Percentiles rank a stretch among this genome's conserved stretches.
phyloP scores from a whole-genome alignment of 2,888 invertebrate species.

The Lacanobia oleracea region DNA sequence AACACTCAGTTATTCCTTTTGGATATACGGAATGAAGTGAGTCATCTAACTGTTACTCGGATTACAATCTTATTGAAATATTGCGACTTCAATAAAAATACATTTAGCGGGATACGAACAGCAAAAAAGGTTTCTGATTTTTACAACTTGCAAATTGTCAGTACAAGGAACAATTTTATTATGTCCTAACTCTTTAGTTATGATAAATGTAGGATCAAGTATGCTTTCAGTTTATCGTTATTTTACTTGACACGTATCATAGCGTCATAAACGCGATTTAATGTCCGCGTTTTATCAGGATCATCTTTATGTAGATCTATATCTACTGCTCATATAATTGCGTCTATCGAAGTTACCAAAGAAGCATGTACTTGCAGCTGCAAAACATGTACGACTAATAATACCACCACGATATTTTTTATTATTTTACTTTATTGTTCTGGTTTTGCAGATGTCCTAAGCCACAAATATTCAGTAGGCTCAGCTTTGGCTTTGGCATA shows the following conservation, averaged over 20 bases:
- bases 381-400: conserved; percentile 28
- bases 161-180: conserved; percentile 16
- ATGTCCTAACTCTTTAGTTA: background rate
- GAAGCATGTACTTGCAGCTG: conserved; percentile 31
- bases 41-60: conserved; percentile 39
- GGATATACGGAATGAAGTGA: conserved; percentile 39
- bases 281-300: conserved; percentile 26
- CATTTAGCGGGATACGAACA: conserved; percentile 2
- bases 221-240: conserved; percentile 25
- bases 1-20: conserved; percentile 36
- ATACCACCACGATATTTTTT: conserved; percentile 13
- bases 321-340: conserved; percentile 18
- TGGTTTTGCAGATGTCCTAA: conserved; percentile 41
- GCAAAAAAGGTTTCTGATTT: conserved; percentile 18
- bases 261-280: conserved; percentile 26
- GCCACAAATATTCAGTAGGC: conserved; percentile 33
- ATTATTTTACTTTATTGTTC: conserved; percentile 23
- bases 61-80: conserved; percentile 44
- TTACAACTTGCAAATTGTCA: conserved; percentile 4
- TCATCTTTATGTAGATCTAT: conserved; percentile 16
- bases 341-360: conserved; percentile 1
- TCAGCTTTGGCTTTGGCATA: conserved; percentile 35
- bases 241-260: conserved; percentile 6
- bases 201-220: conserved; percentile 17
- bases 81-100: conserved; percentile 23